Base-by-base conservation (phyloP, 2,888 invertebrate genomes). In the Alsophila aescularia region DNA sequence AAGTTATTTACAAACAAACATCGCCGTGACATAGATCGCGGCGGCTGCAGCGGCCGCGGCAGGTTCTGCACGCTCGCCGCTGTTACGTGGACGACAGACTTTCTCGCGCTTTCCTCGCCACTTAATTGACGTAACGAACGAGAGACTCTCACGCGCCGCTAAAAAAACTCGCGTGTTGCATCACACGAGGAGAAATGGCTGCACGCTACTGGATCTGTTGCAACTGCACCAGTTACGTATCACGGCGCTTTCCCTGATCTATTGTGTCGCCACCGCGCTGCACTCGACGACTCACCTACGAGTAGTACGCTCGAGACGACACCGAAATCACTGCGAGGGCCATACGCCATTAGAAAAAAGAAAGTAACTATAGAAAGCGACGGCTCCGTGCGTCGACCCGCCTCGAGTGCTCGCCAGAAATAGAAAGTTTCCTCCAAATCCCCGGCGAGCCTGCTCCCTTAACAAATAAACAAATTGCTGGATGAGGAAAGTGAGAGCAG, bases 361-460 rank as follows among this genome's bases (percentile, higher is more conserved):
- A 90, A 90, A 90, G 89, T 90, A 85, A 83, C 81, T 81, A 81
- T 90, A 90, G 90, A 90, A 90, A 90, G 90, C 87, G 86, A 82
- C 77, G 75, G 75, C 77, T 74, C 69, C 81, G 88, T 82, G 72
- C 90, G 78, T 85, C 88, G 88, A 89, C 89, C 87, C 84, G 87
- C 69, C 73, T 82, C 80, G 81, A 86, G 78, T 82, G 78, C 75
- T 59, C 80, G 85, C 83, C 87, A 87, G 90, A 91, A 90, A 90
- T 90, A 90, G 90, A 91, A 91, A 91, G 90, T 90, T 82, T 71
- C 79, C 75, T 83, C 85, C 83, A 78, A 87, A 87, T 76, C 81
- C 79, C 67, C 72, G 67, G 68, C 70, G 67, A 72, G 76, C 72
- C 67, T 69, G 81, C 78, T 88, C 88, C 90, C 87, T 84, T 83